Base-by-base conservation (phyloP, 2,113 vertebrate genomes). In the Larimichthys polyactis region DNA sequence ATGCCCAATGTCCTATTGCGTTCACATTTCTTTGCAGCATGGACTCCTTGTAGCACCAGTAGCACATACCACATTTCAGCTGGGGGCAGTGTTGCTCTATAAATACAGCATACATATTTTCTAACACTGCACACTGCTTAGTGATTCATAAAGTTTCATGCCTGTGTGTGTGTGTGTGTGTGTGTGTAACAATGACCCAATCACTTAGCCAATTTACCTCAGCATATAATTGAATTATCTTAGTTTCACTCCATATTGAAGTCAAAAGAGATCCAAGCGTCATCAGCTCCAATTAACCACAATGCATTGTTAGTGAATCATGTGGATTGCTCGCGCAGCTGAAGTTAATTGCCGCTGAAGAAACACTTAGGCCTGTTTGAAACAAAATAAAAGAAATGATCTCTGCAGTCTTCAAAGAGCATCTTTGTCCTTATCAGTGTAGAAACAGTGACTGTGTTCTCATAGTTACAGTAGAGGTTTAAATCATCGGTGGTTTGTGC, bases 81-180 rank as follows among this genome's bases (percentile, higher is more conserved):
- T 81, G 92, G 87, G 92, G 92, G 89, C 90, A 93, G 90, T 93
- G 88, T 93, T 90, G 82, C 82, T 85, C 90, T 71, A 91, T 32
- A 91, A 82, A 89, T 71, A 75, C 49, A 64, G 24, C 29, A 51
- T 27, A 22, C 5, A 60, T 6, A 57, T 51, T n/a, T 22, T 1
- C 22, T 7, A 11, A 48, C 29, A 22, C 69, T 79, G 19, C 17
- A 29, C 75, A 51, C 52, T 51, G 52, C 29, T 60, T 10, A 40
- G 44, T 78, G 57, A 75, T 57, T 77, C 63, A 60, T n/a, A 44
- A 46, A 69, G 57, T 57, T 65, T 3, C 20, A 24, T 57, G 27
- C 14, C 12, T 71, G 64, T 78, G 65, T 51, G 52, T 29, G 20
- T 62, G 46, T 67, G 69, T 67, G 19, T 66, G 48, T 67, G 69